Evolutionary conservation across 2,888 invertebrate genomes (phyloP).

Genomic region (Chromoteleia sp.): DNA sequence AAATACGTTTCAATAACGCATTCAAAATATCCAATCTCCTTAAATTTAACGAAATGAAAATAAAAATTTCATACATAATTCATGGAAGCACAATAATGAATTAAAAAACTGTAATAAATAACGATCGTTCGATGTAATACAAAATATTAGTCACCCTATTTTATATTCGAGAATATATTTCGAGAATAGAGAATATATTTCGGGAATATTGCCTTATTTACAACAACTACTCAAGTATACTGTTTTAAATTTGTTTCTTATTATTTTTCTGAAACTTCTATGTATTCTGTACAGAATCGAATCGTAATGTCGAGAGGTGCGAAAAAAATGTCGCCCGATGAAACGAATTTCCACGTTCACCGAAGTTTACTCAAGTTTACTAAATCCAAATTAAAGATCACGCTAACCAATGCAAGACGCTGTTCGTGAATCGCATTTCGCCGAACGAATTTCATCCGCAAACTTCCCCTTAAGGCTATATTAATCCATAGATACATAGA

Average conservation of each 20-base stretch:
- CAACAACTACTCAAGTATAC: conserved; percentile 65
- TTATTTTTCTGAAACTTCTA: conserved; percentile 49
- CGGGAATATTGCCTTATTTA: conserved; percentile 69
- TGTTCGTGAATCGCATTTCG: conserved; percentile 14
- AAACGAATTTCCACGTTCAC: neutral
- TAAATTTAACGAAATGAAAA: no score
- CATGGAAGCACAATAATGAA: conserved; percentile 36
- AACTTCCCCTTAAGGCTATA: conserved; percentile 58
- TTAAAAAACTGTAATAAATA: conserved; percentile 8
- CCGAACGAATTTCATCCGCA: conserved; percentile 13
- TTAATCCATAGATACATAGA: conserved; percentile 59
- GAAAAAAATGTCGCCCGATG: conserved; percentile 27
- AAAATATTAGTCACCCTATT: conserved; percentile 44
- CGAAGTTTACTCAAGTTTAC: neutral
- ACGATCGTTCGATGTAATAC: conserved; percentile 13
- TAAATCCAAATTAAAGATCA: neutral
- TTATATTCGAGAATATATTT: conserved; percentile 63
- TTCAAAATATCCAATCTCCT: no score
- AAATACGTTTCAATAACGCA: neutral
- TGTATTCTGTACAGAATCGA: conserved; percentile 67
- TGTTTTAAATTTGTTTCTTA: conserved; percentile 49
- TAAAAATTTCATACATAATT: no score
- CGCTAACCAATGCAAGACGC: neutral
- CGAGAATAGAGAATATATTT: no score
- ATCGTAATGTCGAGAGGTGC: conserved; percentile 54